These are phyloP conservation scores for Neocrepidodera transversa DNA, from an alignment of 2,888 invertebrate genomes.

Conservation along the genomic window DNA sequence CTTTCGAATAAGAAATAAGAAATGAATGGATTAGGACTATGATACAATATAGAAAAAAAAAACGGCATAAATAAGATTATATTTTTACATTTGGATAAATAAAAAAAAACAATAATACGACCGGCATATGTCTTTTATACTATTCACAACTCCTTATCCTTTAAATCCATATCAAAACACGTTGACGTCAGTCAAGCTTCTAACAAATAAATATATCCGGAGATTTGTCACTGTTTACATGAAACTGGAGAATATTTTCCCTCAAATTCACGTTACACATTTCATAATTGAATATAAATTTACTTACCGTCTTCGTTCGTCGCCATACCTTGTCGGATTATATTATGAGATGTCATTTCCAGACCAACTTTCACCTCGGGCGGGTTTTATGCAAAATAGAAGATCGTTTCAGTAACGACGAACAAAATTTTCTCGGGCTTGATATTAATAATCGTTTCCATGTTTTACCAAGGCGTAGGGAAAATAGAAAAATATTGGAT, in stretches of 20 bases:
- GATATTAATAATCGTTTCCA: conserved; percentile 23
- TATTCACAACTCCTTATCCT: background rate
- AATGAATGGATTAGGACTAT: no score
- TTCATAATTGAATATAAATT: conserved; percentile 27
- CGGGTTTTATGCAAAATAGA: conserved; percentile 22
- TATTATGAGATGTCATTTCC: conserved; percentile 26
- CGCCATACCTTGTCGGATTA: conserved; percentile 15
- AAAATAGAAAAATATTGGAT: background rate
- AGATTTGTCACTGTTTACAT: conserved; percentile 7
- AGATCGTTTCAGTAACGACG: conserved; percentile 19
- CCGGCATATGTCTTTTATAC: background rate
- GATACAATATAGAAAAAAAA: no score
- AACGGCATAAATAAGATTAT: no score
- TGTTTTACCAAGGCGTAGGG: conserved; percentile 1
- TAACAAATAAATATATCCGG: background rate
- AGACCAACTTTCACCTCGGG: conserved; percentile 23
- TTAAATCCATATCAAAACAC: background rate
- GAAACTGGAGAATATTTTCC: conserved; percentile 7
- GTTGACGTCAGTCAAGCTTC: background rate
- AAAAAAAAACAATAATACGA: background rate
- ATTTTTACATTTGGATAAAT: background rate
- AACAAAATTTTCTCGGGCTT: conserved; percentile 17
- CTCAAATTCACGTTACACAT: conserved; percentile 18
- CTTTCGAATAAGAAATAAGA: no score
- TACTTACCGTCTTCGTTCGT: conserved; percentile 12